A percentile compares a stretch with the other conserved stretches of the same genome.
Evolutionary conservation across 2,888 invertebrate genomes (phyloP).

Genomic region (Mycogona germanica): DNA sequence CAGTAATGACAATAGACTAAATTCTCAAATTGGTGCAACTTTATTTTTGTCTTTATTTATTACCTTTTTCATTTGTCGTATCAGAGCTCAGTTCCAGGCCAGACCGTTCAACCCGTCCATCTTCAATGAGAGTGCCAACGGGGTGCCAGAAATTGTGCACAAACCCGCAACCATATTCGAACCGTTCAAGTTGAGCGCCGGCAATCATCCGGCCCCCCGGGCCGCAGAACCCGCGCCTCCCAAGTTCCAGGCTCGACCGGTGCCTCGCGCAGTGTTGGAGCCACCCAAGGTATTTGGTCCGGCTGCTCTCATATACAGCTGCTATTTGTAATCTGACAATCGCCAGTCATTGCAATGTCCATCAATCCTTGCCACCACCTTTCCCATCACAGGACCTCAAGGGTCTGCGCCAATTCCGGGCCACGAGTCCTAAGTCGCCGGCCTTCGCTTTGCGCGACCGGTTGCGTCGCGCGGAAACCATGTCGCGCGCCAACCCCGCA

Average conservation of each 20-base stretch:
- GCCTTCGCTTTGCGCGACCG: no score
- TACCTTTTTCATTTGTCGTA: not conserved
- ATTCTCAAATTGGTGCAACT: no score
- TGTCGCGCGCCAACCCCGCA: no score
- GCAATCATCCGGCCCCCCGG: not conserved
- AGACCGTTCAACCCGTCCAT: constrained; percentile 49
- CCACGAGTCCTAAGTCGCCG: not conserved
- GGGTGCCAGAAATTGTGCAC: constrained; percentile 36
- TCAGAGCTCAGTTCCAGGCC: constrained; percentile 47
- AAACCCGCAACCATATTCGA: constrained; percentile 47
- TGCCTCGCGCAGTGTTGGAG: constrained; percentile 44
- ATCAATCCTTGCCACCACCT: no score
- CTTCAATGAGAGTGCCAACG: constrained; percentile 39
- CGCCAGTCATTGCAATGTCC: no score
- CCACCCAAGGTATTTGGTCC: constrained; percentile 30
- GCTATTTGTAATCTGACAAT: not conserved
- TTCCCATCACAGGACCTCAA: no score
- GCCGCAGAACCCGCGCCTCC: constrained; percentile 28
- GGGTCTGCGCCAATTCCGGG: no score
- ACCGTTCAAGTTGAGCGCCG: constrained; percentile 44
- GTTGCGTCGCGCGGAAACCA: no score
- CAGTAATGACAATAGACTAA: no score
- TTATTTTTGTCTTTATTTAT: no score
- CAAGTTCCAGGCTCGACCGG: constrained; percentile 47
- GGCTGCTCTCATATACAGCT: not conserved